phyloP scores from a whole-genome alignment of 2,888 invertebrate genomes.

The Tortricodes alternella region DNA sequence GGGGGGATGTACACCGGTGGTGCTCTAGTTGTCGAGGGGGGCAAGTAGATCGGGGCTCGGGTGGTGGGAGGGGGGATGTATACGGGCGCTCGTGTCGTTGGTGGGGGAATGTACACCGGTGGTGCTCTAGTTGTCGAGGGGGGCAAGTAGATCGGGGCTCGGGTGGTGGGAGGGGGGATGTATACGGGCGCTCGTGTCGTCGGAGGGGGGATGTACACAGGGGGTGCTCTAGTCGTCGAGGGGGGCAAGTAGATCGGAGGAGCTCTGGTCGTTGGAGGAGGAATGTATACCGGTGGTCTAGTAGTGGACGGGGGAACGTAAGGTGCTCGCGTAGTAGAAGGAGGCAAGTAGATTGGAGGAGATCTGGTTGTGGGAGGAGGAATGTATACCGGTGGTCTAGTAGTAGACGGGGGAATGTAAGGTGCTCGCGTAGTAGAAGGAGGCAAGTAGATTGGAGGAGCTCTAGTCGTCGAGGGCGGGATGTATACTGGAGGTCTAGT shows the following conservation, averaged over 20 bases:
- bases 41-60: conserved; percentile 34
- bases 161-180: conserved; percentile 37
- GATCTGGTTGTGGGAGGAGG: conserved; percentile 37
- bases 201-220: conserved; percentile 32
- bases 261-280: conserved; percentile 45
- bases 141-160: conserved; percentile 34
- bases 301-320: conserved; percentile 43
- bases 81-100: conserved; percentile 43
- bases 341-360: conserved; percentile 34
- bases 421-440: conserved; percentile 46
- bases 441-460: conserved; percentile 43
- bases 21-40: conserved; percentile 37
- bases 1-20: conserved; percentile 46
- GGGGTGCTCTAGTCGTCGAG: conserved; percentile 37
- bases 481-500: conserved; percentile 36
- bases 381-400: conserved; percentile 35
- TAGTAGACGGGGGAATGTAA: conserved; percentile 38
- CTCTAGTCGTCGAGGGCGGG: conserved; percentile 35
- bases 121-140: conserved; percentile 36
- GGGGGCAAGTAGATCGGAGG: conserved; percentile 40
- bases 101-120: conserved; percentile 44
- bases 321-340: conserved; percentile 36
- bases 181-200: conserved; percentile 40
- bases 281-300: conserved; percentile 43
- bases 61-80: conserved; percentile 35